Conservation (phyloP, 2,113 vertebrate genomes). For the Albula goreensis region DNA sequence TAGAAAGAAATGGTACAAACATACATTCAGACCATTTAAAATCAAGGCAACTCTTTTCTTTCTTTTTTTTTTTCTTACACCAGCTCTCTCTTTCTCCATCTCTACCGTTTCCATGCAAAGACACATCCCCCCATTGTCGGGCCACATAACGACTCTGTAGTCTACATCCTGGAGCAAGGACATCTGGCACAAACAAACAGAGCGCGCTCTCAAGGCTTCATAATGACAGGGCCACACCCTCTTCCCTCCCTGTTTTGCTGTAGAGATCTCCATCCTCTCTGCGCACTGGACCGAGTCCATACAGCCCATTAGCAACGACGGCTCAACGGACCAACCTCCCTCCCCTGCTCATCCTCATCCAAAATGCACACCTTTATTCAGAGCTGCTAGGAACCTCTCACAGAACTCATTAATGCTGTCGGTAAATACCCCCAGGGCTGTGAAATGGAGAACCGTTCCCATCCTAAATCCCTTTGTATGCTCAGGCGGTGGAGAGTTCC, state of each 20-base stretch:
- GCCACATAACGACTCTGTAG: neutral
- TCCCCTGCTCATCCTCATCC: neutral
- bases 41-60: no score
- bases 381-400: neutral
- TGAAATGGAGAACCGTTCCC: neutral
- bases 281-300: neutral
- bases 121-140: neutral
- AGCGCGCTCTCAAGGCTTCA: neutral
- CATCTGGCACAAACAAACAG: constrained; percentile 3
- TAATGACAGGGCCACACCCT: neutral
- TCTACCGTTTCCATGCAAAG: neutral
- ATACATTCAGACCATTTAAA: no score
- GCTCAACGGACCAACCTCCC: neutral
- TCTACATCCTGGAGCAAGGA: neutral
- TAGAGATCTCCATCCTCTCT: neutral
- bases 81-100: neutral
- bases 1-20: no score
- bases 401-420: neutral
- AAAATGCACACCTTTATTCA: neutral
- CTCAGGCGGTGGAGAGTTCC: neutral
- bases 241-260: neutral
- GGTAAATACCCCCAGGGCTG: neutral
- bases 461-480: neutral
- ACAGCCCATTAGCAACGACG: neutral
- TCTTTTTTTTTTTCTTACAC: no score